A percentile compares a stretch with the other conserved stretches of the same genome.
Conservation (phyloP, 2,888 invertebrate genomes). For the Drosophila mulleri region DNA sequence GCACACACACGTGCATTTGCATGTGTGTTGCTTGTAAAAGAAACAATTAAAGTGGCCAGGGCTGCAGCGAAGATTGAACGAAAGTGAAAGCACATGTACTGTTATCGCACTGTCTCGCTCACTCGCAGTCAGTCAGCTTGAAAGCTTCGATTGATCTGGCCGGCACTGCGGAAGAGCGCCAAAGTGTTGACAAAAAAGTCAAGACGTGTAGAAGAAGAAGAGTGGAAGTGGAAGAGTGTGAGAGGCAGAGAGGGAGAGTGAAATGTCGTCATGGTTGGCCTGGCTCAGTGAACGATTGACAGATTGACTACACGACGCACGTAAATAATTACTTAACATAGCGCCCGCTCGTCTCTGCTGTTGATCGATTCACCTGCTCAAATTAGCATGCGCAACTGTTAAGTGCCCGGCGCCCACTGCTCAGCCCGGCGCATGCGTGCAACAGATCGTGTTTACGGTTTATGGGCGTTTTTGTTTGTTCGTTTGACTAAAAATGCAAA, state of each 20-base stretch:
- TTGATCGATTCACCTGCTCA: constrained; percentile 54
- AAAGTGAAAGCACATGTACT: constrained; percentile 71
- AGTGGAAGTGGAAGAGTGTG: background rate
- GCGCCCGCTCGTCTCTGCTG: constrained; percentile 19
- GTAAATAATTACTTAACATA: constrained; percentile 72
- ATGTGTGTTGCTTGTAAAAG: constrained; percentile 22
- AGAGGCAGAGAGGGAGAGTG: constrained; percentile 12
- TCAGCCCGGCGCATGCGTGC: constrained; percentile 50
- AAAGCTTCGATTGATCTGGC: constrained; percentile 68
- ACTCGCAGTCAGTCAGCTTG: constrained; percentile 38
- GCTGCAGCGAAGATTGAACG: constrained; percentile 27
- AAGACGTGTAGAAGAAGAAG: background rate
- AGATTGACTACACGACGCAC: constrained; percentile 51
- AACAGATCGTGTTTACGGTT: constrained; percentile 45
- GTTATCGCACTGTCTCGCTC: constrained; percentile 30
- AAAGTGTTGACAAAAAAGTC: constrained; percentile 16
- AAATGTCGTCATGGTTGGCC: constrained; percentile 57
- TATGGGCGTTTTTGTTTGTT: constrained; percentile 29
- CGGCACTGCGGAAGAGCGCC: constrained; percentile 58
- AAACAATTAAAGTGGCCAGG: constrained; percentile 35
- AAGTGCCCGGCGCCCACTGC: constrained; percentile 17
- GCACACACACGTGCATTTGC: background rate
- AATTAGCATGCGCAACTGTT: constrained; percentile 71
- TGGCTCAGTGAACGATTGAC: constrained; percentile 58
- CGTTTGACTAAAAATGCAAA: constrained; percentile 62